phyloP scores from a whole-genome alignment of 2,888 invertebrate species.

The Drosophila birchii region DNA sequence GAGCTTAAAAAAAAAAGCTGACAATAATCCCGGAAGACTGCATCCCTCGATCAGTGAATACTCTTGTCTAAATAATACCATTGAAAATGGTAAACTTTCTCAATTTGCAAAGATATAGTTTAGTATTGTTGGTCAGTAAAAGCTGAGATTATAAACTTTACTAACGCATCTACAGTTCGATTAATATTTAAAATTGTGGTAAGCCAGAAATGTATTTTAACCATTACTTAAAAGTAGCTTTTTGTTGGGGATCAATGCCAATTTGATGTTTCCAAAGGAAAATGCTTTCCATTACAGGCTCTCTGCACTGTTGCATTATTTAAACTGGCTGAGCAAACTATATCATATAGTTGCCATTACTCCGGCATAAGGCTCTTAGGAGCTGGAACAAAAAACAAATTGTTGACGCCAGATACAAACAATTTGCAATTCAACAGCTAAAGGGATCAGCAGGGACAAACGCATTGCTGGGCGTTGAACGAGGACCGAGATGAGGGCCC shows the following conservation, averaged over 20 bases:
- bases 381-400: slow-evolving; percentile 46
- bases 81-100: neutral
- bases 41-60: slow-evolving; percentile 1
- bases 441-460: slow-evolving; percentile 78
- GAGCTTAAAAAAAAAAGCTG: slow-evolving; percentile 28
- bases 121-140: neutral
- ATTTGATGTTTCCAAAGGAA: slow-evolving; percentile 6
- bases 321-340: slow-evolving; percentile 38
- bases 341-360: slow-evolving; percentile 36
- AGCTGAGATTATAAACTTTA: neutral
- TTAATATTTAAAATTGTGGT: neutral
- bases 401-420: slow-evolving; percentile 75
- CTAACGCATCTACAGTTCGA: neutral
- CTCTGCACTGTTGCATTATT: slow-evolving; percentile 22
- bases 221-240: neutral
- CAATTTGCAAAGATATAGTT: neutral
- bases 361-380: slow-evolving; percentile 37
- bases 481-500: neutral
- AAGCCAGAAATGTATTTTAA: neutral
- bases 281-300: slow-evolving; percentile 7
- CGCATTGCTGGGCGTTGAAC: slow-evolving; percentile 55
- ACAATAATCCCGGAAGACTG: neutral
- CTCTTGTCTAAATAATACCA: slow-evolving; percentile 7
- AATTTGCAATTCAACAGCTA: slow-evolving; percentile 81
- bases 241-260: slow-evolving; percentile 2